Percentiles rank a stretch among this genome's conserved stretches.
Evolutionary conservation across 2,113 vertebrate species (phyloP).

Genomic region (Electrona antarctica): DNA sequence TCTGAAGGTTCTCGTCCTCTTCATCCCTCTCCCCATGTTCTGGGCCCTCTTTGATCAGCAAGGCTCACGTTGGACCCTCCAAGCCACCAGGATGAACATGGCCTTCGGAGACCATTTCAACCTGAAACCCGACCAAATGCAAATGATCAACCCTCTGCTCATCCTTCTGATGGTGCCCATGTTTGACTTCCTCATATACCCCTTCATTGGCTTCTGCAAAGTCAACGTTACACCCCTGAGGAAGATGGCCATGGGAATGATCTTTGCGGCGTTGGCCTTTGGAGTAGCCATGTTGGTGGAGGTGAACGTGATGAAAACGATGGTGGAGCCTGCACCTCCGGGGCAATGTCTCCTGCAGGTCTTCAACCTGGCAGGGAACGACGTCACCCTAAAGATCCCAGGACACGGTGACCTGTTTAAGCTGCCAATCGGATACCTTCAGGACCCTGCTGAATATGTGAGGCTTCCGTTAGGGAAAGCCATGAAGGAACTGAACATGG

Average conservation of each 20-base stretch:
- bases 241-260: conserved; percentile 93
- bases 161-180: conserved; percentile 93
- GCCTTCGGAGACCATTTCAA: conserved; percentile 85
- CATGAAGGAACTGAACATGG: conserved; percentile 64
- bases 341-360: conserved; percentile 85
- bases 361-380: conserved; percentile 82
- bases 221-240: conserved; percentile 91
- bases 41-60: conserved; percentile 99
- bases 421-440: conserved; percentile 76
- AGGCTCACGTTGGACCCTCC: conserved; percentile 98
- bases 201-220: conserved; percentile 84
- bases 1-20: conserved; percentile 89
- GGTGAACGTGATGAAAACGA: conserved; percentile 85
- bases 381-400: conserved; percentile 74
- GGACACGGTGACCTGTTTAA: conserved; percentile 61
- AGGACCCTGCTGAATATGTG: conserved; percentile 84
- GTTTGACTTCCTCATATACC: conserved; percentile 94
- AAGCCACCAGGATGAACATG: conserved; percentile 93
- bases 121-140: conserved; percentile 95
- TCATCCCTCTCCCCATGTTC: conserved; percentile 96
- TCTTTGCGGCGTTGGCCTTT: conserved; percentile 90
- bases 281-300: conserved; percentile 88
- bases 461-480: conserved; percentile 72
- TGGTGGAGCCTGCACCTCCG: conserved; percentile 74
- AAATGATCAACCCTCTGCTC: conserved; percentile 94